Evolutionary conservation across 2,888 invertebrate genomes (phyloP), one percentile per base, ranked within the genome.

Genomic region (Ochropleura leucogaster): DNA sequence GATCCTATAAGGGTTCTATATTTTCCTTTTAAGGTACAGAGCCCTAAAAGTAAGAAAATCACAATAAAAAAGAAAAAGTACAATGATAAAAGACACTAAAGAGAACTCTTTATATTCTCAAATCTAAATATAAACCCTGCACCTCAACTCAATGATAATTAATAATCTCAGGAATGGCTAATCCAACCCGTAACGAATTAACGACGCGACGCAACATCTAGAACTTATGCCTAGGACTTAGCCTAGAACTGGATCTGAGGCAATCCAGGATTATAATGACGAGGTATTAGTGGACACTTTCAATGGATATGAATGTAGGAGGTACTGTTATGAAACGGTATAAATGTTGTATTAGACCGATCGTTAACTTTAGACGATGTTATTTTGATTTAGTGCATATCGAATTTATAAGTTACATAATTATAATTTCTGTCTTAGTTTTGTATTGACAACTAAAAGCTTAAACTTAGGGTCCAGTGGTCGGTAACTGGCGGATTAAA

Each of bases 181-280:
- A 85, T 83, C 83, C 78, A 42, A 53, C 30, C 74, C 83, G 59
- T 73, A 77, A 78, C 83, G 83, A 85, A 85, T 83, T 71, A 62
- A 68, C 63, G 73, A 72, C 76, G 49, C 51, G 53, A 64, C 62
- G 80, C 77, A 81, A 86, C 83, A 86, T 80, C 83, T 83, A 73
- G 80, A 68, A 82, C 42, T 66, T 74, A 68, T 40, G 60, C 51
- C 42, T 70, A 42, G 10, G 83, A 74, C 74, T 85, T 62, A 72
- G 66, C 9, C 49, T 42, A 79, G 73, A 87, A 85, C 89, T 87
- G 85, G 89, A 89, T 87, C 85, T 85, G 85, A 80, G 59, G 82
- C 90, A 92, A 93, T 90, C 91, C 89, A 47, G 88, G 92, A 92
- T 92, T 90, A 91, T 88, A 89, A 87, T 89, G 90, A 91, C 90